Base-by-base conservation (phyloP, 2,797 vertebrate species). In the Poecilia picta region DNA sequence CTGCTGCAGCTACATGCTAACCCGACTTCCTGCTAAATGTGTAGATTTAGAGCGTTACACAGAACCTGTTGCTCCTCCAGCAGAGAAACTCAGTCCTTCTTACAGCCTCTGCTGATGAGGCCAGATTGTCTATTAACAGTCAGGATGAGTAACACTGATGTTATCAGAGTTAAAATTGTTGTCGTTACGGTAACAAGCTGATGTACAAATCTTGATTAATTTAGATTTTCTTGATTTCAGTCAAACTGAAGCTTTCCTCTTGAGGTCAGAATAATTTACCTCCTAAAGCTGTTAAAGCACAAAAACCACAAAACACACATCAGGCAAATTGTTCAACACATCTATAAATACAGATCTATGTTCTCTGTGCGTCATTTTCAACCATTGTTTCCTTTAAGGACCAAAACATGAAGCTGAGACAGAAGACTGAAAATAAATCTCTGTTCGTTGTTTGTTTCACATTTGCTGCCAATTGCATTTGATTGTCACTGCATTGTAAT, bases 1-100 rank as follows among this genome's bases (percentile, higher is more conserved):
- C 76, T 71, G 81, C 82, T 81, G 81, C 70, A 66, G 73, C 86
- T 75, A 80, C 77, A 74, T 51, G 70, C 77, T 62, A 74, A 86
- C 84, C 81, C 62, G 81, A 79, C 86, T 85, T 78, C 45, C 76
- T 70, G 41, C n/a, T 78, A 6, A 45, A 45, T 72, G 33, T 59
- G 20, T 23, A 55, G 59, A 33, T 3, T 20, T 55, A 74, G 71
- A 43, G 25, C 16, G 59, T 55, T 31, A 43, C 43, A n/a, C 8
- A 39, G 36, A 25, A 23, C 31, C 25, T 83, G 71, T 81, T 39
- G 12, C 36, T 36, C 36, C 36, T 36, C 36, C 36, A 36, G 36
- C 46, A 47, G 46, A 18, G 46, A 47, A 47, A 18, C 46, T 47
- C 46, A 62, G 33, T n/a, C n/a, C n/a, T n/a, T n/a, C n/a, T n/a